phyloP scores from a whole-genome alignment of 2,113 vertebrate genomes.

The Paracanthobrama guichenoti region DNA sequence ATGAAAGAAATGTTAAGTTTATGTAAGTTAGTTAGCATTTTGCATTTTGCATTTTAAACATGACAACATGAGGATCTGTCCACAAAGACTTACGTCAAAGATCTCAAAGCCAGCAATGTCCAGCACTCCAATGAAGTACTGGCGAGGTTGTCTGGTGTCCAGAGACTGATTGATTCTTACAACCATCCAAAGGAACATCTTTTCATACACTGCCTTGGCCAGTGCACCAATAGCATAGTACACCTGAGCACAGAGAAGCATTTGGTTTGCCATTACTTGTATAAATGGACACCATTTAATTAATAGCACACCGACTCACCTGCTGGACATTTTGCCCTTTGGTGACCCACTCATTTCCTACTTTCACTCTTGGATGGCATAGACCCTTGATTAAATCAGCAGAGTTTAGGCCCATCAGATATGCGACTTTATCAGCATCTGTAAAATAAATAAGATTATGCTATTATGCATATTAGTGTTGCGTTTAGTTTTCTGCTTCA shows the following conservation, averaged over 20 bases:
- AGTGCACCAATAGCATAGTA: slow-evolving; percentile 71
- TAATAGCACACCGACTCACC: slow-evolving; percentile 65
- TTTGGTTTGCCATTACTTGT: neutral
- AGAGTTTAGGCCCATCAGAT: slow-evolving; percentile 89
- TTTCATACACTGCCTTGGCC: slow-evolving; percentile 79
- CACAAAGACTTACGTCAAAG: slow-evolving; percentile 68
- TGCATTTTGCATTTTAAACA: neutral
- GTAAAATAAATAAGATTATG: neutral
- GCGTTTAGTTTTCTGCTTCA: neutral
- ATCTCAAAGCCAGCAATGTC: slow-evolving; percentile 80
- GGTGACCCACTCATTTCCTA: slow-evolving; percentile 90
- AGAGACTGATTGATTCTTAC: slow-evolving; percentile 76
- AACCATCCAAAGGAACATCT: slow-evolving; percentile 81
- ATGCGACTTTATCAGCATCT: slow-evolving; percentile 88
- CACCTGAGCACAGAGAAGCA: slow-evolving; percentile 56
- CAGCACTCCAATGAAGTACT: slow-evolving; percentile 78
- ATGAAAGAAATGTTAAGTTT: neutral
- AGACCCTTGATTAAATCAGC: slow-evolving; percentile 89
- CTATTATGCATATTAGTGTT: neutral
- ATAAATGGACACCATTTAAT: neutral
- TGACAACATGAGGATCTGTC: neutral
- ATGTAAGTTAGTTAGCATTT: neutral
- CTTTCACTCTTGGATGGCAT: slow-evolving; percentile 88
- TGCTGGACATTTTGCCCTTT: slow-evolving; percentile 90
- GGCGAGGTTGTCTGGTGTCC: slow-evolving; percentile 75